Percentiles rank a stretch among this genome's conserved stretches.
phyloP scores from a whole-genome alignment of 2,888 invertebrate genomes.

The Uropetala carovei region DNA sequence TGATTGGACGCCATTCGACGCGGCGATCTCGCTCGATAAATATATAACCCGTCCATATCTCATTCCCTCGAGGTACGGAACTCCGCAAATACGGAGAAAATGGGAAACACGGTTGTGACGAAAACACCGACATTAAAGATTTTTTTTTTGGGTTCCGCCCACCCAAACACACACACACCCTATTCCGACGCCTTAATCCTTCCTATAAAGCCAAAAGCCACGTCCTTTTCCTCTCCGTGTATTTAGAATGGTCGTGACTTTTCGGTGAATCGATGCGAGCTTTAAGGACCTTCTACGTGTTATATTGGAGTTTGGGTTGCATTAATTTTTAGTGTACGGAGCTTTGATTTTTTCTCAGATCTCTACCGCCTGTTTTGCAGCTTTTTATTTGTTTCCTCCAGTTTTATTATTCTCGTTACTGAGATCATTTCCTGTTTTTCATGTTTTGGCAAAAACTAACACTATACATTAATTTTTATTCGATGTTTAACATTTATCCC shows the following conservation, averaged over 20 bases:
- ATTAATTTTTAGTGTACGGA: too few relatives aligned
- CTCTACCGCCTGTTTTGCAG: too few relatives aligned
- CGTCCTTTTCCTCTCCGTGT: not conserved
- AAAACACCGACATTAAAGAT: slow-evolving; percentile 9
- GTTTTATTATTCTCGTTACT: too few relatives aligned
- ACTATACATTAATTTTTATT: too few relatives aligned
- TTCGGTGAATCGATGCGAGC: too few relatives aligned
- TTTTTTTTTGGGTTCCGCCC: not conserved
- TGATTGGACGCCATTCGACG: slow-evolving; percentile 46
- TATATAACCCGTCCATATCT: not conserved
- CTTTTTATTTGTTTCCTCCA: too few relatives aligned
- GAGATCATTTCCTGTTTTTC: too few relatives aligned
- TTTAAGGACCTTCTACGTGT: too few relatives aligned
- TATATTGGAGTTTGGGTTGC: too few relatives aligned
- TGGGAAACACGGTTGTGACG: slow-evolving; percentile 27
- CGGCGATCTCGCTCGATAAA: slow-evolving; percentile 2
- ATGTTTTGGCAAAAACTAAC: too few relatives aligned
- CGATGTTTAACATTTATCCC: too few relatives aligned
- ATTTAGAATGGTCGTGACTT: not conserved
- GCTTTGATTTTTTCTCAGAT: too few relatives aligned
- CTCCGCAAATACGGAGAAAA: slow-evolving; percentile 44
- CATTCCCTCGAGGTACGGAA: slow-evolving; percentile 15
- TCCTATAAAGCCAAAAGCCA: not conserved
- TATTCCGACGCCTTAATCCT: not conserved
- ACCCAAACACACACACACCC: not conserved